Evolutionary conservation across 2,113 vertebrate genomes (phyloP), one percentile per base, ranked within the genome.

Genomic region (Heterotis niloticus): DNA sequence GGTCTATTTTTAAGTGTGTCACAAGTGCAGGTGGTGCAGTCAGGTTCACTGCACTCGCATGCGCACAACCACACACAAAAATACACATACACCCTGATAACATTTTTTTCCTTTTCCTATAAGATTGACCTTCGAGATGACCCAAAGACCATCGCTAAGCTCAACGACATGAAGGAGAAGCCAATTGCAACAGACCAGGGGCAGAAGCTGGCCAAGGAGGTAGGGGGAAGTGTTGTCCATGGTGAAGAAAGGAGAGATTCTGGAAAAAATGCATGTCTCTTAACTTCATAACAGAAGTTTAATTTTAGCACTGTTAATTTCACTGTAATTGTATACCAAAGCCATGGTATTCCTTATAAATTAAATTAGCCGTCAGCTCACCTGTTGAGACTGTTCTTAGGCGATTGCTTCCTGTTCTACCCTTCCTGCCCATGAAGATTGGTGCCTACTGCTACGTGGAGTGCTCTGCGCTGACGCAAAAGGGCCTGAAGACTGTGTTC

Each of bases 91-190:
- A 44, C 34, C 2, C 34, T 44, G 34, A 2, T 44, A 44, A 44
- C 34, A 44, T 2, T 44, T 44, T 7, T 44, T 7, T 7, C 7
- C 34, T 7, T 7, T 44, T 2, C 34, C 34, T 81, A 91, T 82
- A 89, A 99, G 98, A 97, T 98, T 88, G 98, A 99, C 91, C 95
- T 99, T 82, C 95, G 98, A 78, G 98, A 99, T 88, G 98, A 99
- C 86, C 96, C 96, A 64, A 99, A 99, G 92, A 99, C 98, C 85
- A 94, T 99, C 85, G 94, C 97, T 89, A 97, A 97, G 90, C 90
- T 99, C 83, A 98, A 98, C 72, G 94, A 98, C 86, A 95, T 98
- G 93, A 99, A 99, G 90, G 98, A 99, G 91, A 99, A 99, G 87
- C 96, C 97, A 51, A 26, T 99, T 81, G 88, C 91, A 86, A 90